Conservation (phyloP, 2,888 invertebrate species). For the Hedychridium roseum region DNA sequence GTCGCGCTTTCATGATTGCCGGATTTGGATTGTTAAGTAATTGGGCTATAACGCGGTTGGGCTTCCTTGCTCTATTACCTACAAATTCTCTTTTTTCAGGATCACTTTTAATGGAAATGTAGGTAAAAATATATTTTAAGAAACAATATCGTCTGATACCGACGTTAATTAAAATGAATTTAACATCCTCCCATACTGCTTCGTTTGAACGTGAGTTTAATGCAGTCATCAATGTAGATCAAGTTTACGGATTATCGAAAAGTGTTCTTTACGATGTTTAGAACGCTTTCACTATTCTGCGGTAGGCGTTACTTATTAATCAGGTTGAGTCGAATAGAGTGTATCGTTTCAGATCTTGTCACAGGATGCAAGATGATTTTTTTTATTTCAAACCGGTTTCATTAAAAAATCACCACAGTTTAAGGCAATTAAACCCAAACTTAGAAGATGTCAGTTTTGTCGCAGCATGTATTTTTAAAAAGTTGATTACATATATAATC, state of each 20-base stretch:
- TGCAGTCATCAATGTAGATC: no score
- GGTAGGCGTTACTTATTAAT: no score
- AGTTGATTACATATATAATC: no score
- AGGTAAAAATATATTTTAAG: not conserved
- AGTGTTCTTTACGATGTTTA: no score
- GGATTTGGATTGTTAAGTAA: not conserved
- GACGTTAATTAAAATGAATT: not conserved
- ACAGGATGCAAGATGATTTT: not conserved
- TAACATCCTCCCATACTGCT: not conserved
- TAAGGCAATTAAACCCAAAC: not conserved
- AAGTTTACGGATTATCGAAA: no score
- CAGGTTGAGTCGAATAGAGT: no score
- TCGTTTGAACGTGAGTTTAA: not conserved
- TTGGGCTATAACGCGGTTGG: not conserved
- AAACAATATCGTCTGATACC: not conserved
- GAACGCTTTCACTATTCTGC: no score
- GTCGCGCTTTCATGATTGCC: conserved; percentile 8
- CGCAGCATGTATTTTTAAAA: not conserved
- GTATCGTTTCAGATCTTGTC: no score
- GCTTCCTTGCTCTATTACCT: no score
- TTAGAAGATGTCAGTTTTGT: not conserved
- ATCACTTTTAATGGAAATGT: not conserved
- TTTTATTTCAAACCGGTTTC: conserved; percentile 1
- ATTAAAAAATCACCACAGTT: not conserved
- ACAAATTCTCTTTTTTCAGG: no score